Evolutionary conservation across 2,888 invertebrate species (phyloP), one percentile per base, ranked within the genome.

Genomic region (Lasioglossum figueresi): DNA sequence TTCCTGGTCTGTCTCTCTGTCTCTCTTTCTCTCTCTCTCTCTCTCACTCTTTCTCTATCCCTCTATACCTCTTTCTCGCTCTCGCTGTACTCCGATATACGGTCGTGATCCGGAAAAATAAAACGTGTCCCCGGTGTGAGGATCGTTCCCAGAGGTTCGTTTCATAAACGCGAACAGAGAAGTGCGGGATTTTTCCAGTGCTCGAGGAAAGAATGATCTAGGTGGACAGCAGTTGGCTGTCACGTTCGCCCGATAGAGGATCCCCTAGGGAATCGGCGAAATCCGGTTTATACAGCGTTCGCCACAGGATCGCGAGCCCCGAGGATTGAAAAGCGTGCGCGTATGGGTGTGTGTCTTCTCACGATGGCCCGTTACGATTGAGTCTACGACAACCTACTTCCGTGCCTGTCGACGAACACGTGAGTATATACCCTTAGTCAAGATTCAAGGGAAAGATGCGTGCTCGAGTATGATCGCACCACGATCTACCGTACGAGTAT

Each of bases 331-430:
- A 82, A 52, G 73, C 83, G 68, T 77, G 85, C 78, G 76, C 80
- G 82, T 75, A 66, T 78, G 88, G 73, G 83, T 85, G 82, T 68
- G 80, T 75, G 80, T 78, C 73, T 19, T 76, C 73, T 23, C 76
- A 78, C 48, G 78, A 90, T 90, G 90, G 76, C 77, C 87, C 77
- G 78, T 77, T 75, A 82, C 88, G 83, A 88, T 84, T 90, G 88
- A 90, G 72, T 79, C 72, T 27, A 19, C 78, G 72, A n/a, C 68
- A 40, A 83, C 79, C 75, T 78, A 79, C 71, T 82, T 71, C 80
- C 81, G 80, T 81, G 43, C 43, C 84, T 76, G 52, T 76, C 75
- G 48, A 84, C 85, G 81, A 79, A 87, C 83, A 90, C 88, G 90
- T 90, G 90, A 90, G 90, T 90, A 56, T n/a, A n/a, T 56, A 6